Conservation (phyloP, 2,888 invertebrate genomes). For the Salpingus planirostris region DNA sequence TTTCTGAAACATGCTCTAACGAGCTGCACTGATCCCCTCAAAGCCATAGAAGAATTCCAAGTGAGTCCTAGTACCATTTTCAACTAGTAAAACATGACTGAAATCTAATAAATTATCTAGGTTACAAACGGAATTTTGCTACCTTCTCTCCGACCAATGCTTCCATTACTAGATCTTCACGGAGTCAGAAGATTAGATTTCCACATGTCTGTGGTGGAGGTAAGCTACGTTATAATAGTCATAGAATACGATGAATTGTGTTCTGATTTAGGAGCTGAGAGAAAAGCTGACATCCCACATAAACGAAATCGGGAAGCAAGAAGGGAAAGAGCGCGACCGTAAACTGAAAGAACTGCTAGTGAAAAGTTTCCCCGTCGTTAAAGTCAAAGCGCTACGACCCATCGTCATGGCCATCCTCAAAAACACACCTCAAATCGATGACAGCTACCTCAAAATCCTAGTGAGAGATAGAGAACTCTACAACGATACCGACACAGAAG, state of each 20-base stretch:
- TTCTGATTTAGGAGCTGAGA: slow-evolving; percentile 47
- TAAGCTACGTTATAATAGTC: too few species aligned
- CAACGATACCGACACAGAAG: slow-evolving; percentile 90
- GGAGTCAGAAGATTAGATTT: slow-evolving; percentile 89
- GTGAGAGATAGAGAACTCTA: slow-evolving; percentile 85
- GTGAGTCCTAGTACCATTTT: slow-evolving; percentile 34
- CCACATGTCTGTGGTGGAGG: slow-evolving; percentile 87
- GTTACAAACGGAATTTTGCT: slow-evolving; percentile 85
- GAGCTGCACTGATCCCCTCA: slow-evolving; percentile 91
- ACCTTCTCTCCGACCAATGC: slow-evolving; percentile 87
- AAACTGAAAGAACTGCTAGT: slow-evolving; percentile 82
- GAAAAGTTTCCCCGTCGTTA: slow-evolving; percentile 90
- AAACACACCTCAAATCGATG: slow-evolving; percentile 88
- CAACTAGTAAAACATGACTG: slow-evolving; percentile 1
- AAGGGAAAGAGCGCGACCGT: slow-evolving; percentile 64
- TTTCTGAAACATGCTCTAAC: slow-evolving; percentile 71
- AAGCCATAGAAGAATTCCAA: slow-evolving; percentile 98
- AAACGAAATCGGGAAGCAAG: slow-evolving; percentile 70
- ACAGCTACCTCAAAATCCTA: slow-evolving; percentile 68
- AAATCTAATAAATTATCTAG: slow-evolving; percentile 38
- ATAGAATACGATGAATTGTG: too few species aligned
- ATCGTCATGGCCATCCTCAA: slow-evolving; percentile 92
- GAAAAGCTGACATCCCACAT: slow-evolving; percentile 70
- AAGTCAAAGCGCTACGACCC: slow-evolving; percentile 82
- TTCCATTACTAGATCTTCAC: slow-evolving; percentile 90